Conservation (phyloP, 2,888 invertebrate species). For the Polyploca ridens region DNA sequence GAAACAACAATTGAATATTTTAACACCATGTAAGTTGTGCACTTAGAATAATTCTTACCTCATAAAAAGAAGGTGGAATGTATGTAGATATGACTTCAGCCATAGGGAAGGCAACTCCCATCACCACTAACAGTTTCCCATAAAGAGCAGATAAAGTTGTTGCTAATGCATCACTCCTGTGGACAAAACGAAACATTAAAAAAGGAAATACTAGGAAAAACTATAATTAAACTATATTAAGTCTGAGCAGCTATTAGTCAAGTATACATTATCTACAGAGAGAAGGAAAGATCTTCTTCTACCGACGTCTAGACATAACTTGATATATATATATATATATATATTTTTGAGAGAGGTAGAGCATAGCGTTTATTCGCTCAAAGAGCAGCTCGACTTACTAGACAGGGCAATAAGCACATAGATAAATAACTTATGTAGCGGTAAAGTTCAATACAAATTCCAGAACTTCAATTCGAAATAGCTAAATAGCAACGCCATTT, state of each 20-base stretch:
- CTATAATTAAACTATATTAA: no score
- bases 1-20: background rate
- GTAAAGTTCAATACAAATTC: background rate
- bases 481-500: background rate
- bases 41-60: constrained; percentile 81
- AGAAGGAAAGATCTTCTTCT: no score
- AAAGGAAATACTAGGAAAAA: background rate
- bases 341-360: no score
- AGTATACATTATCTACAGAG: no score
- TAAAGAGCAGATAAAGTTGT: constrained; percentile 96
- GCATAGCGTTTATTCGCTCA: background rate
- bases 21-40: no score
- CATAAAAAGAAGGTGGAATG: constrained; percentile 97
- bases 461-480: background rate
- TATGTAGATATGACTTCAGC: constrained; percentile 97
- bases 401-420: background rate
- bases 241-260: no score
- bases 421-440: no score
- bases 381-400: no score
- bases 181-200: background rate
- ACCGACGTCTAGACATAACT: no score
- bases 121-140: constrained; percentile 96
- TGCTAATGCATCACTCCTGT: constrained; percentile 92
- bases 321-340: no score
- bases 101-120: constrained; percentile 98